phyloP scores from a whole-genome alignment of 2,113 vertebrate species.

The Oncorhynchus tshawytscha region DNA sequence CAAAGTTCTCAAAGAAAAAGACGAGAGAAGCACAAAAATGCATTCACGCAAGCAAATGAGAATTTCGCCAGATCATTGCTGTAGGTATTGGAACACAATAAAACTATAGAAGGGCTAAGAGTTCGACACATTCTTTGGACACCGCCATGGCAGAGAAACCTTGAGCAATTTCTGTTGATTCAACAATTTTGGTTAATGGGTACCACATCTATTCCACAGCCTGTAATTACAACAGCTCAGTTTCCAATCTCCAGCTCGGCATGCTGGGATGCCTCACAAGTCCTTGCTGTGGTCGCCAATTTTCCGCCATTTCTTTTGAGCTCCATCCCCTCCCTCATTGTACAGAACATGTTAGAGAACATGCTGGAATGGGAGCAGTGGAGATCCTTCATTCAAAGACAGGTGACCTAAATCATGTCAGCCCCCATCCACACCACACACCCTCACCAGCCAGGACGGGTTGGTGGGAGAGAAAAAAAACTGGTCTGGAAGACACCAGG shows the following conservation, averaged over 20 bases:
- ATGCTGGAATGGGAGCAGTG: conserved; percentile 41
- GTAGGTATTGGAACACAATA: conserved; percentile 74
- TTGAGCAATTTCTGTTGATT: conserved; percentile 82
- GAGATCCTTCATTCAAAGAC: conserved; percentile 54
- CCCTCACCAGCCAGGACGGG: conserved; percentile 30
- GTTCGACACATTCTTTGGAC: conserved; percentile 75
- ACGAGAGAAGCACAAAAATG: conserved; percentile 24
- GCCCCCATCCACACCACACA: conserved; percentile 19
- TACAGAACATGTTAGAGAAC: conserved; percentile 43
- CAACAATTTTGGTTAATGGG: conserved; percentile 85
- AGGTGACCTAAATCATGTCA: conserved; percentile 70
- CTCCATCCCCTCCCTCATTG: conserved; percentile 49
- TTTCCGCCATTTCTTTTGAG: conserved; percentile 76
- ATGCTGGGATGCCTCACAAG: conserved; percentile 76
- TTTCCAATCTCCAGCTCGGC: conserved; percentile 77
- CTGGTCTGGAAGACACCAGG: conserved; percentile 33
- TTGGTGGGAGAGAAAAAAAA: conserved; percentile 42
- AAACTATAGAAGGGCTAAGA: conserved; percentile 68
- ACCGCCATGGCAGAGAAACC: conserved; percentile 71
- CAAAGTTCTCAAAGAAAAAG: conserved; percentile 9
- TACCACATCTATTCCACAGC: conserved; percentile 82
- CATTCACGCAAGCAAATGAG: conserved; percentile 54
- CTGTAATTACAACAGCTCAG: conserved; percentile 84
- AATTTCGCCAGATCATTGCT: conserved; percentile 70
- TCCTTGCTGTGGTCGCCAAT: conserved; percentile 71